Evolutionary conservation across 2,113 vertebrate genomes (phyloP), one percentile per base, ranked within the genome.

Genomic region (Isichthys henryi): DNA sequence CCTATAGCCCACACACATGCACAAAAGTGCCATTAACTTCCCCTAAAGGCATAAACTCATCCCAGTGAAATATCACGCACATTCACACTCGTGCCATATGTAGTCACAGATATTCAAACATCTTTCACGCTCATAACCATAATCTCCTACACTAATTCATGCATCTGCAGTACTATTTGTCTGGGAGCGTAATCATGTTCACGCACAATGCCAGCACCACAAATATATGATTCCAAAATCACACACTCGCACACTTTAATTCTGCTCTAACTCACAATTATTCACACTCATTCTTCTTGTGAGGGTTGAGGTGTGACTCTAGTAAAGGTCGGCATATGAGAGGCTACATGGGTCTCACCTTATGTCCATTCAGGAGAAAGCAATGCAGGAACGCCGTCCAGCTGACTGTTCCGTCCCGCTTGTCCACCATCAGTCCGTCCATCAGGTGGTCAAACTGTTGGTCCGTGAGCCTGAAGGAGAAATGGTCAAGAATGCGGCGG

Each of bases 311-410:
- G 70, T 77, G 62, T 70, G 62, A 70, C 62, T 70, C n/a, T 13
- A 15, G 49, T 50, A 50, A 39, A 84, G 31, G 70, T 89, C 27
- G 46, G 23, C 4, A 70, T 45, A 35, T 19, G 43, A 27, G 27
- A 31, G 70, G 3, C 27, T 39, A 5, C 35, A 7, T 7, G 39
- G 50, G 31, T 83, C 93, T 93, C 92, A 95, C 95, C 93, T 95
- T 93, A 11, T 89, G 91, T n/a, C 91, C 27, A 89, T 92, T 88
- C 77, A 87, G n/a, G 77, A 86, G 91, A 89, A 93, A 94, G 89
- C 90, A 94, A 91, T 95, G 89, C 9, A 97, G 93, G 53, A 97
- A 96, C 87, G 93, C 91, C 48, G 93, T 95, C 95, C 95, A 96
- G 50, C 95, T 92, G 80, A 94, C 92, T 31, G 85, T 90, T 56